These are phyloP conservation scores for Potamarius usumacintae DNA, from an alignment of 2,113 vertebrate species.

Conservation along the genomic window DNA sequence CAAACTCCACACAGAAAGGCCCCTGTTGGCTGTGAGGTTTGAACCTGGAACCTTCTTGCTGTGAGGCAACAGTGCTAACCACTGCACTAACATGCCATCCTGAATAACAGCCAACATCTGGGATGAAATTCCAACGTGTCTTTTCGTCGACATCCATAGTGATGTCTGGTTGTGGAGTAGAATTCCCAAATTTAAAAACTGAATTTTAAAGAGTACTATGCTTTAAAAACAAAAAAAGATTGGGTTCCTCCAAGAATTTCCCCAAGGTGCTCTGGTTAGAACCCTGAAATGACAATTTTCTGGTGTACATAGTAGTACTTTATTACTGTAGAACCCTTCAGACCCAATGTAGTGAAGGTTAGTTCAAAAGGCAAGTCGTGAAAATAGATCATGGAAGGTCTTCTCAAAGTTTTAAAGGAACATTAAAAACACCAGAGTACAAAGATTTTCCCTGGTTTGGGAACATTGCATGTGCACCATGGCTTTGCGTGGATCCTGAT, in stretches of 20 bases:
- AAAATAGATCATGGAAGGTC: background rate
- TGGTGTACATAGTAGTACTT: background rate
- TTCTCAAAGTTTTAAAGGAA: background rate
- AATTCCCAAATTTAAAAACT: background rate
- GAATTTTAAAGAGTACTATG: background rate
- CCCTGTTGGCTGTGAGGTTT: no score
- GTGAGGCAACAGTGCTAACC: no score
- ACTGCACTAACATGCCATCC: no score
- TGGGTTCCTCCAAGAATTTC: background rate
- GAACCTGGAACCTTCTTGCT: no score
- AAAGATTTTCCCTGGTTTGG: slow-evolving; percentile 49
- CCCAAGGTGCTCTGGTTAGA: background rate
- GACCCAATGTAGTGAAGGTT: background rate
- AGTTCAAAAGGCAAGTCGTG: background rate
- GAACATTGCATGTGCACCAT: slow-evolving; percentile 64
- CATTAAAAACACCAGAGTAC: background rate
- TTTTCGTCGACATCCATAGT: no score
- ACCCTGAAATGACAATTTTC: background rate
- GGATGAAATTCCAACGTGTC: no score
- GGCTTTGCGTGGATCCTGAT: slow-evolving; percentile 62
- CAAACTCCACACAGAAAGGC: no score
- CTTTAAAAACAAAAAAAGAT: no score
- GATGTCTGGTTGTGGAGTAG: background rate
- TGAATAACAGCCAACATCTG: no score
- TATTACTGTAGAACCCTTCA: background rate